Base-by-base conservation (phyloP, 2,888 invertebrate genomes). In the Dasysyrphus albostriatus region DNA sequence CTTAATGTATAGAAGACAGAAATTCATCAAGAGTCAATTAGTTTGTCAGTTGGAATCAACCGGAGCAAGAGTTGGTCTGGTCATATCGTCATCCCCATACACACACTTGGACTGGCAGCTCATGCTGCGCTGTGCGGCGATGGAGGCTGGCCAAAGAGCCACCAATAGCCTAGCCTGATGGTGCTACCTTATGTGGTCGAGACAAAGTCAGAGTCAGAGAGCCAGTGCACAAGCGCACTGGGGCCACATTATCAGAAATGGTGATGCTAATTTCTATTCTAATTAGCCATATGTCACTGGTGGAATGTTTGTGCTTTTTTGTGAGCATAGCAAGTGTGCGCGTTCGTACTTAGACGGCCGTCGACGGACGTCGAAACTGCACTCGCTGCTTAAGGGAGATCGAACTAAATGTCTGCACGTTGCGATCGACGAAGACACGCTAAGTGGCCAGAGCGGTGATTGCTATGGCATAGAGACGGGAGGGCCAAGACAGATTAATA, bases 261-360 rank as follows among this genome's bases (percentile, higher is more conserved):
- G 87, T 87, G 87, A 87, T 87, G 87, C 83, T 87, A 87, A 87
- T 87, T 87, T 83, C 87, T 87, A 87, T 87, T 87, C 87, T 87
- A 87, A 87, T 87, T 87, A 87, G 87, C 87, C 79, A 87, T 87
- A 87, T 83, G 87, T 87, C 87, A 87, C 79, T 79, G 75, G 10
- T 78, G 87, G 87, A 79, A 87, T 87, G 87, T 67, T 70, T 70
- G 72, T 54, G 32, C 47, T 75, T 87, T 83, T 83, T 83, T 87
- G 73, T 59, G 54, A 51, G 65, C 77, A 47, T 59, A 47, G 54
- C 47, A n/a, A 78, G 47, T 72, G 59, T 39, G 42, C 24, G 63
- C 56, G 58, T 54, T 75, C 19, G 19, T 37, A 51, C 49, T 44
- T 63, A 78, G 65, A 72, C 44, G 51, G 67, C 9, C 49, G 32